Percentiles rank a stretch among this genome's conserved stretches.
Evolutionary conservation across 2,113 vertebrate species (phyloP).

Genomic region (Heterochromis multidens): DNA sequence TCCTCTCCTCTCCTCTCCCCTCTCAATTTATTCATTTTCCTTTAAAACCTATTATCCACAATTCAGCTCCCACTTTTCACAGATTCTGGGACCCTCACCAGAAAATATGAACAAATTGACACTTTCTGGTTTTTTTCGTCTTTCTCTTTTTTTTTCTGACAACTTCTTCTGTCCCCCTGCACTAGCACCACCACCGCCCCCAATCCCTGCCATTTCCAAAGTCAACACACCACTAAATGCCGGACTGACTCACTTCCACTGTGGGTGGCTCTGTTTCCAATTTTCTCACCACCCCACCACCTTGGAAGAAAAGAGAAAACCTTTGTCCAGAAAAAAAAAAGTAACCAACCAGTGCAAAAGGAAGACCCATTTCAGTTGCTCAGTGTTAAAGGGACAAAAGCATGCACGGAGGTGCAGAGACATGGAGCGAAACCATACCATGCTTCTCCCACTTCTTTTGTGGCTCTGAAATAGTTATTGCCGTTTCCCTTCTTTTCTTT

Average conservation of each 20-base stretch:
- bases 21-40: background rate
- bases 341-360: slow-evolving; percentile 31
- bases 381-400: slow-evolving; percentile 33
- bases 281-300: slow-evolving; percentile 73
- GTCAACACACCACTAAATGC: slow-evolving; percentile 65
- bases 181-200: background rate
- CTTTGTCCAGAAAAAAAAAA: slow-evolving; percentile 54
- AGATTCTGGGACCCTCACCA: background rate
- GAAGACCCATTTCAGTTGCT: background rate
- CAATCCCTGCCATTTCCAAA: slow-evolving; percentile 58
- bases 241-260: slow-evolving; percentile 72
- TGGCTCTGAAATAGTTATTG: slow-evolving; percentile 57
- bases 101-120: slow-evolving; percentile 40
- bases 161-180: background rate
- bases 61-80: background rate
- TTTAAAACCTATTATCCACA: background rate
- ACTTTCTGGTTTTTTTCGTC: slow-evolving; percentile 10
- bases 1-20: background rate
- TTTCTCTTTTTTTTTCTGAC: slow-evolving; percentile 7
- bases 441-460: slow-evolving; percentile 42
- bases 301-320: slow-evolving; percentile 49
- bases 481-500: slow-evolving; percentile 72
- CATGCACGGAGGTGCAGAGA: background rate
- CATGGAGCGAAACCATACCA: background rate
- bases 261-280: slow-evolving; percentile 80